Percentiles rank a stretch among this genome's conserved stretches.
Conservation (phyloP, 2,888 invertebrate genomes). For the Lepidonotus clava region DNA sequence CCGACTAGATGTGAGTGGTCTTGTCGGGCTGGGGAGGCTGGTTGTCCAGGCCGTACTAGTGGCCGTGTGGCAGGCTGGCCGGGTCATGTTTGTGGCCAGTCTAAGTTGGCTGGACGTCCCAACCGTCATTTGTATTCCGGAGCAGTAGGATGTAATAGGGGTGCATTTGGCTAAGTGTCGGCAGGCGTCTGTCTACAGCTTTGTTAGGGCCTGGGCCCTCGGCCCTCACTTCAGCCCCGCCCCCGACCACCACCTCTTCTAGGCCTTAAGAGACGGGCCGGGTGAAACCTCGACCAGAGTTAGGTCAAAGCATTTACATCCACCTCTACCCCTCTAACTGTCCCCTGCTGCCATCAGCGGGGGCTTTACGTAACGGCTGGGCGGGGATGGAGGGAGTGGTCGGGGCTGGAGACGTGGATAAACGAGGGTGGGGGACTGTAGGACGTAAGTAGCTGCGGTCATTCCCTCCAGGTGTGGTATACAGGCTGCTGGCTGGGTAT, state of each 20-base stretch:
- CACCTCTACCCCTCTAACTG: not conserved
- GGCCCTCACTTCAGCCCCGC: not conserved
- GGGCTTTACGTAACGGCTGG: too few relatives aligned
- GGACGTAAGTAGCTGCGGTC: too few relatives aligned
- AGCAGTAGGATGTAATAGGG: conserved; percentile 31
- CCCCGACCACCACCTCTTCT: conserved; percentile 4
- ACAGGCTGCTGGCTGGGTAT: too few relatives aligned
- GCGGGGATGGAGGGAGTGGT: too few relatives aligned
- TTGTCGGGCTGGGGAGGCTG: too few relatives aligned
- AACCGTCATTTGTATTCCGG: conserved; percentile 18
- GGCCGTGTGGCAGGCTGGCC: too few relatives aligned
- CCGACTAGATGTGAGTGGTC: too few relatives aligned
- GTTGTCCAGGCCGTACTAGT: too few relatives aligned
- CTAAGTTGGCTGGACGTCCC: conserved; percentile 21
- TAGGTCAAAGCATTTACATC: not conserved
- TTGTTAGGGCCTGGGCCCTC: conserved; percentile 27
- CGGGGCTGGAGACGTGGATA: too few relatives aligned
- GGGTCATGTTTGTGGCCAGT: conserved; percentile 25
- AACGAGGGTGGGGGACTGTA: too few relatives aligned
- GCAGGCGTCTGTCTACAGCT: conserved; percentile 43
- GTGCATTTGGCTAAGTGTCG: conserved; percentile 40
- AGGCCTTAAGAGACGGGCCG: not conserved
- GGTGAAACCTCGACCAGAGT: not conserved
- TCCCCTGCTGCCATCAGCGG: too few relatives aligned
- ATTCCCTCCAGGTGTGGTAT: too few relatives aligned